Evolutionary conservation across 2,113 vertebrate species (phyloP), one percentile per base, ranked within the genome.

Genomic region (Entosphenus tridentatus): DNA sequence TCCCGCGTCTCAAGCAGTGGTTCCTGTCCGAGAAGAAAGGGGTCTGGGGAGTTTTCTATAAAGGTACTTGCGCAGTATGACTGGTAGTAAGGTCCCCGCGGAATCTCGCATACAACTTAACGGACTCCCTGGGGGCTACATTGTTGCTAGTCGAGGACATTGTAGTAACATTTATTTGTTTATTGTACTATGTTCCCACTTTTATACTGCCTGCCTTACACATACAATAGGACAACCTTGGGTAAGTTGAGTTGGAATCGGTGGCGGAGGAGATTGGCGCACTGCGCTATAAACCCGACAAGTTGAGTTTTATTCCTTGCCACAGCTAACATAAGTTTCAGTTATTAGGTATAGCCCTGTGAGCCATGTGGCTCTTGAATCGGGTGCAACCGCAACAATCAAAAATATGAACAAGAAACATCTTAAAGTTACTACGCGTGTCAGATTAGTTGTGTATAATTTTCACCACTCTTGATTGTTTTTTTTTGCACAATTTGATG

Each of bases 41-140:
- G 2, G 76, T 95, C 57, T 93, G 91, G 87, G 91, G 91, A 1
- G 88, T 96, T 56, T 92, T 90, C 77, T 88, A 95, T 79, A 96
- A 95, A 84, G 89, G 90, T 96, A 74, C 70, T 76, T 0, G 16
- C 9, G 56, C 1, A 56, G 1, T 8, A 12, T 55, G 12, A 9
- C n/a, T 4, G 4, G 5, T 68, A 13, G n/a, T 59, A 71, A 7
- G 14, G 9, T 68, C 57, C 67, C 68, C 67, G 8, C 7, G 8
- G 69, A 69, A 57, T 39, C 56, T 57, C 65, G 54, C 17, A 10
- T 7, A 8, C 55, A n/a, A n/a, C 68, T 68, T 58, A 57, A 7
- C 39, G 69, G 68, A 71, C 3, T 2, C 13, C 69, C 39, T 9
- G 11, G 67, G 67, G 3, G 56, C 12, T 56, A 55, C 57, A 8